Evolutionary conservation across 2,888 invertebrate species (phyloP).

Genomic region (Dryomyza anilis): DNA sequence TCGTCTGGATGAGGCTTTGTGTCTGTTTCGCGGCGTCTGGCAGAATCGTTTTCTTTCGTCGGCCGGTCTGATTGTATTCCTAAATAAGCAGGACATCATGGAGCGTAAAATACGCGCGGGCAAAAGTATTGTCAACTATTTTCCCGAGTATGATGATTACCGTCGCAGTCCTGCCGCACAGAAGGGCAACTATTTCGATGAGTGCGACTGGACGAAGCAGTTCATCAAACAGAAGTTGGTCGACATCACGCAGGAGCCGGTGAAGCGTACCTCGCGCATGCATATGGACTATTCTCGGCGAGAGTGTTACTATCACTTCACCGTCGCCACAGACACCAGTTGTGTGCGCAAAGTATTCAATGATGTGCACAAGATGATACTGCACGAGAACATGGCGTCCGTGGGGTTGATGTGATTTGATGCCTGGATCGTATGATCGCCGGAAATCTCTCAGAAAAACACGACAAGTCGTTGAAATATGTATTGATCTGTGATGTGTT

Average conservation of each 20-base stretch:
- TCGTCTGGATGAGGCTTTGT: conserved; percentile 73
- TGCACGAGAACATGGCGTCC: conserved; percentile 62
- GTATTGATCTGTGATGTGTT: conserved; percentile 15
- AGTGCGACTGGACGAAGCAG: conserved; percentile 70
- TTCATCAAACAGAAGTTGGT: conserved; percentile 73
- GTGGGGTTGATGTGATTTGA: conserved; percentile 55
- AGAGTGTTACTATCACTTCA: conserved; percentile 75
- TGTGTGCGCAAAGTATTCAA: conserved; percentile 75
- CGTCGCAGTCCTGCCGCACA: conserved; percentile 60
- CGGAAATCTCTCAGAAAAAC: not conserved
- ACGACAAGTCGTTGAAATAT: not conserved
- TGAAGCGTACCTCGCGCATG: conserved; percentile 57
- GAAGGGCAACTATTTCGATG: conserved; percentile 64
- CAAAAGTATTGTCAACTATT: conserved; percentile 68
- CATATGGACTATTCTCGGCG: conserved; percentile 60
- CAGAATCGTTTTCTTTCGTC: conserved; percentile 72
- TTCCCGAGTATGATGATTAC: conserved; percentile 70
- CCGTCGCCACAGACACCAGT: conserved; percentile 76
- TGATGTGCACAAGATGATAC: conserved; percentile 74
- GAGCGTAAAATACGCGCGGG: conserved; percentile 74
- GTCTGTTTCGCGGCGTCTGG: conserved; percentile 78
- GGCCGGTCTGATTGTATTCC: conserved; percentile 78
- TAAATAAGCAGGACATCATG: conserved; percentile 79
- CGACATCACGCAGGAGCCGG: conserved; percentile 65
- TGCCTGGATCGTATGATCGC: too few relatives aligned